A percentile compares a stretch with the other conserved stretches of the same genome.
These are phyloP conservation scores for Pterocles burchelli DNA, from an alignment of 2,113 vertebrate genomes.

Conservation along the genomic window DNA sequence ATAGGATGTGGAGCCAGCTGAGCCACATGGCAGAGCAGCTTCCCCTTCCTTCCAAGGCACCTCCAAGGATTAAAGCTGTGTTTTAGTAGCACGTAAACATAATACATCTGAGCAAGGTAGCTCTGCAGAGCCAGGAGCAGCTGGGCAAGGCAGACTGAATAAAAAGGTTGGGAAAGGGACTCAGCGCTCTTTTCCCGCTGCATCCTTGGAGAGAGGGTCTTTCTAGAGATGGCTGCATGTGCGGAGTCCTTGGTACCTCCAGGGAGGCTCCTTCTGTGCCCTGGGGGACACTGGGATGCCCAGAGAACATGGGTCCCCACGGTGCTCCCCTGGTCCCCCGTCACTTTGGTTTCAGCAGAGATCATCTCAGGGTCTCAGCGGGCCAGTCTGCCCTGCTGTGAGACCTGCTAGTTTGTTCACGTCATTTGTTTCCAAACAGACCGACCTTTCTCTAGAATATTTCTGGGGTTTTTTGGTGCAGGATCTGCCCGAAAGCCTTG, in stretches of 20 bases:
- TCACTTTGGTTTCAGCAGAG: background rate
- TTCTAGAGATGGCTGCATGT: background rate
- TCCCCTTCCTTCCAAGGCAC: background rate
- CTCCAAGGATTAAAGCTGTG: background rate
- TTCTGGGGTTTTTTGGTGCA: background rate
- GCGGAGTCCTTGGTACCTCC: background rate
- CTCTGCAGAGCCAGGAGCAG: background rate
- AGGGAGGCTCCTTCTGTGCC: background rate
- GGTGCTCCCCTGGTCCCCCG: background rate
- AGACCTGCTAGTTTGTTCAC: background rate
- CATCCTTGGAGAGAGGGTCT: background rate
- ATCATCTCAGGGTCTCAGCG: background rate
- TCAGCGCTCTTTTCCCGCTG: background rate
- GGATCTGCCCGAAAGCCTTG: background rate
- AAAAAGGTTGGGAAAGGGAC: background rate
- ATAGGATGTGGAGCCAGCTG: background rate
- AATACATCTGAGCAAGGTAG: background rate
- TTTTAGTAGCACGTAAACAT: rapidly evolving
- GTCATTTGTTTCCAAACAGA: too few relatives aligned
- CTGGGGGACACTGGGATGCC: background rate
- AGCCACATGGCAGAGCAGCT: background rate
- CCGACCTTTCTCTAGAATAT: background rate
- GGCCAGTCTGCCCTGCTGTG: background rate
- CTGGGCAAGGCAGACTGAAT: too few relatives aligned
- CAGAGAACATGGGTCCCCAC: rapidly evolving